Evolutionary conservation across 1,140 invertebrate species (phyloP), one percentile per base, ranked within the genome.

Genomic region (Pachyrhynchus sulphureomaculatus): DNA sequence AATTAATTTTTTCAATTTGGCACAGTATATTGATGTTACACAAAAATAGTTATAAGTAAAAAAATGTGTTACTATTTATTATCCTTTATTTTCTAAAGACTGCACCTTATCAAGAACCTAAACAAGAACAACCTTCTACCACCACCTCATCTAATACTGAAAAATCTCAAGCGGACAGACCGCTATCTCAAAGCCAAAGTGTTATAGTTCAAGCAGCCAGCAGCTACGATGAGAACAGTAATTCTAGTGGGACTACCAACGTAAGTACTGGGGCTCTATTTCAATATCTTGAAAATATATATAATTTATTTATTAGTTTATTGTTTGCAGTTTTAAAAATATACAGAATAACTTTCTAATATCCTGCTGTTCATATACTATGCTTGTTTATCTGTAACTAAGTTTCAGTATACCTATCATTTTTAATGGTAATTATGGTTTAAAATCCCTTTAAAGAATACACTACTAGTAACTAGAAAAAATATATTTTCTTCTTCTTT

Each of bases 141-240:
- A 39, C 24, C 17, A 23, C 17, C 15, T 21, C 10, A 18, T 13
- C 49, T 15, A 23, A 29, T 13, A 10, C 32, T 23, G 55, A 58
- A 21, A 58, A 58, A 41, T 24, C 34, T 36, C 55, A 37, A 17
- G 5, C 6, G 12, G 55, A 58, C 15, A 48, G 42, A 36, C 55
- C 21, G 6, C 9, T 6, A 21, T 34, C 33, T 10, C 55, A 58
- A 77, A 65, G 77, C 68, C 75, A 18, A 36, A 74, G 60, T 73
- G 75, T 72, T 6, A 73, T 71, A 41, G 70, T 72, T 18, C 71
- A 68, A 54, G 52, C 69, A 2, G 52, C 68, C 12, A 60, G 54
- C 39, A 68, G 66, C 36, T 71, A 70, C 18, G 75, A 76, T 55
- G 75, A 76, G 62, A 76, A 74, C 47, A 75, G 74, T 41, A 75